Evolutionary conservation across 2,113 vertebrate genomes (phyloP).

Genomic region (Otis tarda): DNA sequence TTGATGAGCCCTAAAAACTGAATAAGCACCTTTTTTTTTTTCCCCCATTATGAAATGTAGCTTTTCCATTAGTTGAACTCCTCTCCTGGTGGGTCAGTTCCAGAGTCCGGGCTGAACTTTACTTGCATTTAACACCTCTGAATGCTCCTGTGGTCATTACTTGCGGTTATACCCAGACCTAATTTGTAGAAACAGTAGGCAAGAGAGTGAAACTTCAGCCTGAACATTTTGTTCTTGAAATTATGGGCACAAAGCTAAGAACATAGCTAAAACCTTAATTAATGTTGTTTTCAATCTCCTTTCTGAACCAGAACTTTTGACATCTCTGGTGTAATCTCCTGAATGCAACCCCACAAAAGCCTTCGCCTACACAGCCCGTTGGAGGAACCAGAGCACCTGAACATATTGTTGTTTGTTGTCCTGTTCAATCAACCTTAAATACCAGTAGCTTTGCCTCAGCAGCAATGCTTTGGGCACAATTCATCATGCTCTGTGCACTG

Average conservation of each 20-base stretch:
- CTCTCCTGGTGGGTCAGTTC: background rate
- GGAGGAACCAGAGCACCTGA: background rate
- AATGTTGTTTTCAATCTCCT: background rate
- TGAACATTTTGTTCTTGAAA: background rate
- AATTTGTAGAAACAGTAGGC: background rate
- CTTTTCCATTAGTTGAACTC: background rate
- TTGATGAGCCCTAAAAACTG: background rate
- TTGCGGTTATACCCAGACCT: background rate
- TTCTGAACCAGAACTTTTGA: background rate
- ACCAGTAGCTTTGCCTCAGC: background rate
- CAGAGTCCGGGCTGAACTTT: background rate
- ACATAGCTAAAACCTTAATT: background rate
- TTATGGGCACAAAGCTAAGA: background rate
- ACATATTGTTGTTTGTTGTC: background rate
- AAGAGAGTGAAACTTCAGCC: background rate
- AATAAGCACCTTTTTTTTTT: background rate
- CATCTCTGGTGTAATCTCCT: background rate
- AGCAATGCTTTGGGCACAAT: background rate
- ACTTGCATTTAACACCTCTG: background rate
- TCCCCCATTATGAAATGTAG: background rate
- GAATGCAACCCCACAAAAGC: background rate
- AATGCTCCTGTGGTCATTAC: background rate
- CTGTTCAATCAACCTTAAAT: background rate
- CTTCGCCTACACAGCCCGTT: rapidly evolving
- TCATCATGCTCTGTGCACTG: slow-evolving; percentile 13